phyloP scores from a whole-genome alignment of 2,797 vertebrate species.

The Poliocrania exsul region DNA sequence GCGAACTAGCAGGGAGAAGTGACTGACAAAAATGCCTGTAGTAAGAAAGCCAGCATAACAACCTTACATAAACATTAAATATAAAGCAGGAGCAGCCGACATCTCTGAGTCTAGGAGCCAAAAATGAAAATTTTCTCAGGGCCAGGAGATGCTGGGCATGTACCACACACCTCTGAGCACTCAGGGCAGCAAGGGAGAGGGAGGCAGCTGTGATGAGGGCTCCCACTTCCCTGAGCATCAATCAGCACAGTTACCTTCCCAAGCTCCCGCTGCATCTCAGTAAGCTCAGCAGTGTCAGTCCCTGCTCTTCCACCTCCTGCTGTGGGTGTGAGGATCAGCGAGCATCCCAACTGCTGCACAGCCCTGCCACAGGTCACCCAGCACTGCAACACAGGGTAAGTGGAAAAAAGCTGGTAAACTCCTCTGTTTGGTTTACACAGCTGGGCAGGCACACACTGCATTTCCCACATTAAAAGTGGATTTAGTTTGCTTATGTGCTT shows the following conservation, averaged over 20 bases:
- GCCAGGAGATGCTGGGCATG: not conserved
- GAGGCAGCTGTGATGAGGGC: rapidly evolving
- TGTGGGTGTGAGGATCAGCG: rapidly evolving
- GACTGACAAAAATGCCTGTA: not conserved
- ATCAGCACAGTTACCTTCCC: not conserved
- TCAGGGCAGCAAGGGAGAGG: not conserved
- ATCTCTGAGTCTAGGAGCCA: not conserved
- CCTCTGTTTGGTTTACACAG: not conserved
- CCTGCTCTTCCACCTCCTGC: not conserved
- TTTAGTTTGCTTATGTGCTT: not conserved
- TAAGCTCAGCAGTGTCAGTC: not conserved
- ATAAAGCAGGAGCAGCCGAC: not conserved
- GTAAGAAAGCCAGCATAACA: conserved; percentile 1
- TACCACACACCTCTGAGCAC: not conserved
- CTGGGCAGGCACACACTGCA: not conserved
- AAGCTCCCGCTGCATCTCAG: rapidly evolving
- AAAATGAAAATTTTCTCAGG: not conserved
- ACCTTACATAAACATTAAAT: not conserved
- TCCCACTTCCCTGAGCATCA: not conserved
- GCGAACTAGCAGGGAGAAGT: not conserved
- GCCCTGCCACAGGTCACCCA: not conserved
- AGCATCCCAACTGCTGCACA: not conserved
- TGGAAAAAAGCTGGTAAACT: not conserved
- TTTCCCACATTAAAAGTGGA: not conserved
- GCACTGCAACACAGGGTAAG: not conserved